Evolutionary conservation across 2,113 vertebrate species (phyloP).

Genomic region (Redunca redunca): DNA sequence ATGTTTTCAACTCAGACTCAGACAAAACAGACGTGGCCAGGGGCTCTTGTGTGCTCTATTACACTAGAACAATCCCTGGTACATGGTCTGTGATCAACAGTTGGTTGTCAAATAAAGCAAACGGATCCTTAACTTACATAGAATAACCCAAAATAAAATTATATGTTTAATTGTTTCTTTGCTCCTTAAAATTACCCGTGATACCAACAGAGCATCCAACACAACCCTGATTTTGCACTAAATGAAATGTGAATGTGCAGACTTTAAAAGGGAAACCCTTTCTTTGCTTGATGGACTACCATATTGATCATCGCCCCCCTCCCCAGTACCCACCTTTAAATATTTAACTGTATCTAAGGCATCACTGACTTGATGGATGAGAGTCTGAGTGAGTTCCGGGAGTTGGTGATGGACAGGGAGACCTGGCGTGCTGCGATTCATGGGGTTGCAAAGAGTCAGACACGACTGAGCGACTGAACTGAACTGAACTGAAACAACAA

Average conservation of each 20-base stretch:
- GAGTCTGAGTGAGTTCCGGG: too few species aligned
- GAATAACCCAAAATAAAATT: conserved; percentile 8
- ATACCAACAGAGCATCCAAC: not conserved
- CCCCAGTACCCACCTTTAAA: not conserved
- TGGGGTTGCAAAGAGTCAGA: too few species aligned
- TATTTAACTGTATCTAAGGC: not conserved
- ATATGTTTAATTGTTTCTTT: not conserved
- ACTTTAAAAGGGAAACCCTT: not conserved
- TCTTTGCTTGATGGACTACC: not conserved
- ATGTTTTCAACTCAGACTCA: not conserved
- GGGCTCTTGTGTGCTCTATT: not conserved
- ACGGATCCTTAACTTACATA: not conserved
- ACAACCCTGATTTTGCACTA: not conserved
- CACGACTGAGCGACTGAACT: too few species aligned
- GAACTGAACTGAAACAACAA: too few species aligned
- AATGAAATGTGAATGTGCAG: not conserved
- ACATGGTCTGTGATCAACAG: not conserved
- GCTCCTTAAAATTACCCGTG: not conserved
- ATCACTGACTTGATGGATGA: too few species aligned
- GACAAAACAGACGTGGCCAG: not conserved
- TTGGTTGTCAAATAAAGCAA: not conserved
- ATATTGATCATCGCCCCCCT: not conserved
- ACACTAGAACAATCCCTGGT: not conserved
- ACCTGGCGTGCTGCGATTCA: too few species aligned
- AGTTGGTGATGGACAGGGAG: too few species aligned